phyloP scores from a whole-genome alignment of 2,113 vertebrate genomes.

The Phylloscopus trochilus region DNA sequence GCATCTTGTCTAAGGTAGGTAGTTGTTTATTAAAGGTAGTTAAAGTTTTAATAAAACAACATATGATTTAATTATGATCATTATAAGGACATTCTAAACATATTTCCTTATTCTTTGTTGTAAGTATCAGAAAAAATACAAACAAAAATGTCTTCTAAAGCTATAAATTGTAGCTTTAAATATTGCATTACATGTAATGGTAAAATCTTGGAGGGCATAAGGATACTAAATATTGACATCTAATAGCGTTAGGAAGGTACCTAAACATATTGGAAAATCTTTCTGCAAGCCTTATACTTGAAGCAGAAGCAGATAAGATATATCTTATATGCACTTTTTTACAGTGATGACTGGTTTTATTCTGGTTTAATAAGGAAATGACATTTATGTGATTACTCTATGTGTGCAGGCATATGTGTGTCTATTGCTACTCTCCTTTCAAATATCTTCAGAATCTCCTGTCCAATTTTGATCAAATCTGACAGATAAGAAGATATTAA shows the following conservation, averaged over 20 bases:
- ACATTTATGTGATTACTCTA: conserved; percentile 15
- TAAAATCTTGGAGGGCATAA: background rate
- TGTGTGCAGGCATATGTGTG: background rate
- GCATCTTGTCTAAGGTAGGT: background rate
- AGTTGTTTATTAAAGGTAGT: background rate
- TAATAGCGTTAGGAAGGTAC: background rate
- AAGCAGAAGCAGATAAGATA: background rate
- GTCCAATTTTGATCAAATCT: conserved; percentile 36
- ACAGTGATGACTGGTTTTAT: background rate
- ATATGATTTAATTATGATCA: background rate
- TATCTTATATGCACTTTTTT: background rate
- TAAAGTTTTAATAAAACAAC: background rate
- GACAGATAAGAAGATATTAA: conserved; percentile 19
- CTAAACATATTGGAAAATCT: background rate
- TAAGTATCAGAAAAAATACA: background rate
- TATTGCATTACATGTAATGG: background rate
- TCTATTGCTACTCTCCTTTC: background rate
- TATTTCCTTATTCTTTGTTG: background rate
- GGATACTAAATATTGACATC: background rate
- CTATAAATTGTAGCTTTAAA: background rate
- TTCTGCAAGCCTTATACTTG: background rate
- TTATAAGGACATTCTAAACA: background rate
- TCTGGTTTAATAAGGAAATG: conserved; percentile 21
- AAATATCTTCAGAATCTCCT: conserved; percentile 11
- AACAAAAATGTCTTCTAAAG: background rate